Evolutionary conservation across 2,797 vertebrate genomes (phyloP), one percentile per base, ranked within the genome.

Genomic region (Megalops cyprinoides): DNA sequence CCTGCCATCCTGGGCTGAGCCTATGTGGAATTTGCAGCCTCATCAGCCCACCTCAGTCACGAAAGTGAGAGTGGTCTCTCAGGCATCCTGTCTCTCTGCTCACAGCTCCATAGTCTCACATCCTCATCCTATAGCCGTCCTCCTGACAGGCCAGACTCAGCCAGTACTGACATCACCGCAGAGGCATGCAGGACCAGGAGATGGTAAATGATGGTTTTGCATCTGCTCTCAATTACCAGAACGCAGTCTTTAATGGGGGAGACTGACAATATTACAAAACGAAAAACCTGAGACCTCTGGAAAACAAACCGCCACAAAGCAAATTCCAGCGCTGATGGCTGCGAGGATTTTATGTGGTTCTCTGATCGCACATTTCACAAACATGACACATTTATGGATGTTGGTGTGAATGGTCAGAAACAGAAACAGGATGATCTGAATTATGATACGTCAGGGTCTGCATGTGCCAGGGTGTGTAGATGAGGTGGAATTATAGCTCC

Each of bases 211-310:
- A 65, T 18, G 77, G 23, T 71, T 93, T 89, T 81, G 90, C 87
- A 92, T 93, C 94, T 94, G 94, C 91, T 93, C 90, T 88, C 91
- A 93, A 93, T 94, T 94, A 94, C 86, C 80, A 34, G n/a, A 53
- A 28, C 58, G 46, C 60, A 28, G 7, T 34, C 44, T 55, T 31
- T 23, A 49, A 49, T 15, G 46, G 80, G 58, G 37, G 34, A 51
- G 46, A 39, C 79, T 53, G 80, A 42, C 69, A 42, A 53, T 53
- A 34, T 31, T 67, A 37, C 55, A 56, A 87, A 82, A 89, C 86
- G 90, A 90, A 92, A 88, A 89, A 91, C 84, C 85, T 60, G 88
- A 91, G 90, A 89, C 85, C 85, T 81, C 58, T 39, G 74, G 87
- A 88, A 91, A 91, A 89, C 87, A 89, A 88, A 87, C 62, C n/a